Base-by-base conservation (phyloP, 2,888 invertebrate species). In the Caenorhabditis afra region DNA sequence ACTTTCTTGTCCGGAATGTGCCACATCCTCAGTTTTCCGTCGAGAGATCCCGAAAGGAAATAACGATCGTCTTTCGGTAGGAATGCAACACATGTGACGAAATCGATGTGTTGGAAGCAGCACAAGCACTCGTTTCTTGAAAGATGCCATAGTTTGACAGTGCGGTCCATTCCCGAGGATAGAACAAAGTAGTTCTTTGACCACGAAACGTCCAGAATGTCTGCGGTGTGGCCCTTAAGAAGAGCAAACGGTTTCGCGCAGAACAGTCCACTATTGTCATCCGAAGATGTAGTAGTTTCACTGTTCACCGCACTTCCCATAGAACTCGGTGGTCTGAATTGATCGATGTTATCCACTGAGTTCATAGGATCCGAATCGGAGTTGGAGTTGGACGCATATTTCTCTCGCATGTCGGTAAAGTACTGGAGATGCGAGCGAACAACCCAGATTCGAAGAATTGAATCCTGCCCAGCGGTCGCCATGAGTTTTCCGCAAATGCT, bases 21-120 rank as follows among this genome's bases (percentile, higher is more conserved):
- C 99, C 99, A 99, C 8, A 99, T 92, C n/a, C 99, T 93, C 59
- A 99, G 92, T 91, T 98, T 99, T 1, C 99, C 98, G 91, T 99
- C 99, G 55, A 99, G 92, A 20, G 97, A 97, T 16, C 99, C 99
- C 76, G 97, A 97, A 41, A 99, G 92, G 91, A 99, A 99, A 91
- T 97, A 93, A n/a, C 93, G 90, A 87, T 93, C 93, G 90, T 93
- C 93, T 92, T 95, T 93, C 0, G 99, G 99, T 92, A 99, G 97
- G 91, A 99, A 99, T 65, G 96, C 97, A 87, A 99, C 97, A 0
- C 98, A 97, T 0, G 99, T 98, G 65, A 99, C 98, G 91, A 98
- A 98, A 92, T 99, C 98, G 82, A 97, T 96, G 91, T 99, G 99
- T 91, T 98, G 97, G 92, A 99, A 99, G 90, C 97, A 97, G 91